Base-by-base conservation (phyloP, 2,113 vertebrate genomes). In the Pelecanoides urinatrix region DNA sequence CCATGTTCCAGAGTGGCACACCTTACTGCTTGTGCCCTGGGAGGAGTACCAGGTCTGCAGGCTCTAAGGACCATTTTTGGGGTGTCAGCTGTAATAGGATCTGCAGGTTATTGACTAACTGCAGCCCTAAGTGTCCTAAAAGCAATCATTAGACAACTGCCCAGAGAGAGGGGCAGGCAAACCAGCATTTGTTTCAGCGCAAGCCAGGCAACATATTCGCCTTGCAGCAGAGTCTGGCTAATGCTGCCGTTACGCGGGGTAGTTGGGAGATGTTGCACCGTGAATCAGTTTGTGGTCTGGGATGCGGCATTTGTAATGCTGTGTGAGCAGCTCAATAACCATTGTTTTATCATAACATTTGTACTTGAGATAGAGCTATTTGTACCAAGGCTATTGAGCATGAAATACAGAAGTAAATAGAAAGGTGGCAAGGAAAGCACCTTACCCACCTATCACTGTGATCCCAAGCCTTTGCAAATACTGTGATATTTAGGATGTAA, bases 381-480 rank as follows among this genome's bases (percentile, higher is more conserved):
- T 91, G 72, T 76, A 83, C 75, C 44, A 21, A 44, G 58, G 75
- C 53, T 86, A 86, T 44, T 61, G 74, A 86, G 79, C 72, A 50
- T 91, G 44, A 95, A 96, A 94, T 87, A 88, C 52, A 91, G 59
- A 77, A 91, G 88, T 87, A 95, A 95, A 90, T 62, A 92, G 91
- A 93, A 94, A 88, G 62, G 84, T 76, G 78, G 61, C 82, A 63
- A 79, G 73, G 86, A 96, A 95, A 92, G 89, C 71, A 91, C 70
- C 70, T 87, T 81, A 62, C 71, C 40, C 40, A 75, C 85, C 63
- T 88, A 86, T 96, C 90, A 55, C 79, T 66, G 53, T 49, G 86
- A 92, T 89, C 45, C 67, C 63, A 80, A 80, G 91, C 90, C 83
- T 94, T 91, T 67, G 75, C 94, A 90, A 94, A 96, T 92, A 92